Evolutionary conservation across 2,113 vertebrate species (phyloP).

Genomic region (Steatornis caripensis): DNA sequence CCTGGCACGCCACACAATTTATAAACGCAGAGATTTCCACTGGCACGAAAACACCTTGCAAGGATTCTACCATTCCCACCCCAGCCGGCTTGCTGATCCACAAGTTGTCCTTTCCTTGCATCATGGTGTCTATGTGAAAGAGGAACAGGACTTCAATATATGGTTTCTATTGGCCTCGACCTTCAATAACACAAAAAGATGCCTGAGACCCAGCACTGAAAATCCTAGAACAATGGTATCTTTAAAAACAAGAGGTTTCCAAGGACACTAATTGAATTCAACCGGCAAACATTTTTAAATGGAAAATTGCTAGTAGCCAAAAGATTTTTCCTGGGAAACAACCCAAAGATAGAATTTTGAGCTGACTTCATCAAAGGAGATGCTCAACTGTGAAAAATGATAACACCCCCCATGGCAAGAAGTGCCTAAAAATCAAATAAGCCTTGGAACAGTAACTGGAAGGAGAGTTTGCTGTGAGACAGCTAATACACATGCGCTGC

Average conservation of each 20-base stretch:
- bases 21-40: background rate
- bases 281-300: background rate
- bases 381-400: constrained; percentile 50
- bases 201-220: background rate
- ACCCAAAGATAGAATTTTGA: constrained; percentile 50
- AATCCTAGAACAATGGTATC: background rate
- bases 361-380: constrained; percentile 54
- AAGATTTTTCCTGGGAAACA: constrained; percentile 52
- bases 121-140: background rate
- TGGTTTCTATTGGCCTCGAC: background rate
- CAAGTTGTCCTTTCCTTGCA: background rate
- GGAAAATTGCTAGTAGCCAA: constrained; percentile 36
- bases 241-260: constrained; percentile 35
- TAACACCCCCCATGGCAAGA: constrained; percentile 47
- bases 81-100: background rate
- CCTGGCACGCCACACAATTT: background rate
- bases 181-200: background rate
- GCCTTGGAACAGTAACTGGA: background rate
- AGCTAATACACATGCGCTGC: background rate
- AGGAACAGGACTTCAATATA: background rate
- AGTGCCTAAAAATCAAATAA: constrained; percentile 29
- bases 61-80: background rate
- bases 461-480: constrained; percentile 12
- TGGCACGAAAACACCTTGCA: background rate
- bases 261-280: constrained; percentile 37